These are phyloP conservation scores for Hyperoplus immaculatus DNA, from an alignment of 2,797 vertebrate genomes.

Conservation along the genomic window DNA sequence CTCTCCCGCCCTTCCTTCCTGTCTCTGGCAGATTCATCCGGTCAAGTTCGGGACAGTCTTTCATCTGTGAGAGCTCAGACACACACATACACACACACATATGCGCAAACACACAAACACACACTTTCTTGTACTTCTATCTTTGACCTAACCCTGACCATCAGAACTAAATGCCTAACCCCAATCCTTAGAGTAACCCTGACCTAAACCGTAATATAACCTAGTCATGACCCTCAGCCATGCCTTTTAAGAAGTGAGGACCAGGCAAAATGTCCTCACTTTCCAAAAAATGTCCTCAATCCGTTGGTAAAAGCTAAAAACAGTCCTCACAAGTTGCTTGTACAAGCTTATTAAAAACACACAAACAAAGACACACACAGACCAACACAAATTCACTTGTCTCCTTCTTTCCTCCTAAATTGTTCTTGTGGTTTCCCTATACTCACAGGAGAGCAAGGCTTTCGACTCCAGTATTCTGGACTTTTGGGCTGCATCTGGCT, in stretches of 20 bases:
- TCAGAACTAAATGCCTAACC: too few species aligned
- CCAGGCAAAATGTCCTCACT: too few species aligned
- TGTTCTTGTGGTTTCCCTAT: constrained; percentile 16
- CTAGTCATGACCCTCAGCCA: too few species aligned
- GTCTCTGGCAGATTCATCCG: constrained; percentile 80
- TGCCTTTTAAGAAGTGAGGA: too few species aligned
- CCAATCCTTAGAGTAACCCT: too few species aligned
- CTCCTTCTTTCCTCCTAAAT: neutral
- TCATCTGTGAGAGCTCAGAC: constrained; percentile 77
- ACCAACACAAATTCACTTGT: neutral
- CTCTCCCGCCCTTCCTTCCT: constrained; percentile 78
- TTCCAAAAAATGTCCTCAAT: too few species aligned
- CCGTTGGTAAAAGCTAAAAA: too few species aligned
- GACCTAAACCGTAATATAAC: too few species aligned
- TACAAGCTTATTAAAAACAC: too few species aligned
- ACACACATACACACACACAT: neutral
- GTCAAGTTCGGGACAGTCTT: constrained; percentile 68
- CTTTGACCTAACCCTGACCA: too few species aligned
- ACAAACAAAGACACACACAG: neutral
- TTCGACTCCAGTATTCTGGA: constrained; percentile 78
- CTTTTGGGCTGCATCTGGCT: constrained; percentile 79
- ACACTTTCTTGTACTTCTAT: too few species aligned
- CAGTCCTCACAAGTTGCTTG: too few species aligned
- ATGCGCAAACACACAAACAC: constrained; percentile 7
- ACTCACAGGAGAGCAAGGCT: constrained; percentile 76